phyloP scores from a whole-genome alignment of 1,140 invertebrate genomes.

The Cyphomyrmex costatus region DNA sequence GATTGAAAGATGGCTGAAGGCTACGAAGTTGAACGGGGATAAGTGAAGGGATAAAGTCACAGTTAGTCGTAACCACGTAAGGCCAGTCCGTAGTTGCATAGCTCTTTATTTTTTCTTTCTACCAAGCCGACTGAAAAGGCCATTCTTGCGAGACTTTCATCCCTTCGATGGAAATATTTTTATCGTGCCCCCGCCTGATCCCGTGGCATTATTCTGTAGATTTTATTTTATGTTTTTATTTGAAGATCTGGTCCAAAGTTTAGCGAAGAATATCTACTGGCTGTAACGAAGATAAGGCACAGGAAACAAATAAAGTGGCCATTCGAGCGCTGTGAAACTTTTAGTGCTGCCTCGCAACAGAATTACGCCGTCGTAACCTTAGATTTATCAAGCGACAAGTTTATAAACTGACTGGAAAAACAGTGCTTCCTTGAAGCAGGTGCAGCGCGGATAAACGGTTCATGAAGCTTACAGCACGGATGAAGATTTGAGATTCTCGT shows the following conservation, averaged over 20 bases:
- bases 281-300: slow-evolving; percentile 64
- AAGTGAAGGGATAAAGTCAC: slow-evolving; percentile 55
- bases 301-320: slow-evolving; percentile 60
- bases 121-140: neutral
- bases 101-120: neutral
- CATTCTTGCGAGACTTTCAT: slow-evolving; percentile 58
- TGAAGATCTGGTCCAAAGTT: slow-evolving; percentile 43
- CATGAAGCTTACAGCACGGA: slow-evolving; percentile 7
- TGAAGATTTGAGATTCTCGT: neutral
- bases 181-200: slow-evolving; percentile 35
- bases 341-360: slow-evolving; percentile 59
- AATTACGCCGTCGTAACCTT: slow-evolving; percentile 63
- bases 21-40: slow-evolving; percentile 42
- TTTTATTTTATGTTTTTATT: slow-evolving; percentile 63
- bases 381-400: slow-evolving; percentile 65
- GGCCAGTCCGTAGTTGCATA: slow-evolving; percentile 9
- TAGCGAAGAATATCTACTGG: slow-evolving; percentile 48
- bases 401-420: slow-evolving; percentile 58
- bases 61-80: slow-evolving; percentile 62
- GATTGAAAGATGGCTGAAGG: slow-evolving; percentile 42
- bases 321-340: slow-evolving; percentile 61
- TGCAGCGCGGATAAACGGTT: slow-evolving; percentile 52
- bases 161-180: slow-evolving; percentile 63
- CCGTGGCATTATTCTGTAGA: slow-evolving; percentile 20
- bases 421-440: slow-evolving; percentile 32